Evolutionary conservation across 30 jellyfish, hydroid and myxozoan species (phyloP).

Genomic region (Catostylus mosaicus): DNA sequence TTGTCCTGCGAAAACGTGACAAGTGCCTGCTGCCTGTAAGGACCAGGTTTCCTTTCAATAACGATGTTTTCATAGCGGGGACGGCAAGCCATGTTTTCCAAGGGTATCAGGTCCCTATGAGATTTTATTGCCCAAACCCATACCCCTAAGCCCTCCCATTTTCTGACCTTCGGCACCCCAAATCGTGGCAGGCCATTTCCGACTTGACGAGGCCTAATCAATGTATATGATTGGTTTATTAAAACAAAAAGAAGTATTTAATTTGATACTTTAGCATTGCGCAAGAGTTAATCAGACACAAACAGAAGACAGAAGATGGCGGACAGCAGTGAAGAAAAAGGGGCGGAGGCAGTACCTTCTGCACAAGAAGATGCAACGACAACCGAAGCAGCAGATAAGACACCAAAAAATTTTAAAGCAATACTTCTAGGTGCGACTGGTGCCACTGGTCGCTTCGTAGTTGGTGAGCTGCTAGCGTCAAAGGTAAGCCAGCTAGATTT

Average conservation of each 20-base stretch:
- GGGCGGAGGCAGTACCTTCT: slow-evolving; percentile 49
- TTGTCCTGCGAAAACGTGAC: too few species aligned
- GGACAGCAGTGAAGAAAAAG: slow-evolving; percentile 32
- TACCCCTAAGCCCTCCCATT: too few species aligned
- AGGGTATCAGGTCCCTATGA: too few species aligned
- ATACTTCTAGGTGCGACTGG: slow-evolving; percentile 87
- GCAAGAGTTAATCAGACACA: not conserved
- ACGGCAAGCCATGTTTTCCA: too few species aligned
- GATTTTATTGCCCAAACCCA: too few species aligned
- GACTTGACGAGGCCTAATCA: too few species aligned
- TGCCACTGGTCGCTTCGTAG: slow-evolving; percentile 90
- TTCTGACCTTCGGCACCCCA: too few species aligned
- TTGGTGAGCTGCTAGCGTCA: slow-evolving; percentile 74
- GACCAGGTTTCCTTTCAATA: too few species aligned
- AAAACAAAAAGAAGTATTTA: not conserved
- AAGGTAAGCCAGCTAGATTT: slow-evolving; percentile 56
- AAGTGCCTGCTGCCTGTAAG: too few species aligned
- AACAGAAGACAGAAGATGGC: slow-evolving; percentile 52
- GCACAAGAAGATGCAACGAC: not conserved
- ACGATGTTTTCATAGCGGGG: too few species aligned
- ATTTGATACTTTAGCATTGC: not conserved
- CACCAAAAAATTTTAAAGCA: slow-evolving; percentile 42
- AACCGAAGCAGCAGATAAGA: not conserved
- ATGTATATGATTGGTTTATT: not conserved
- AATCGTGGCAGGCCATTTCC: too few species aligned